A percentile compares a stretch with the other conserved stretches of the same genome.
These are phyloP conservation scores for Lobophora halterata DNA, from an alignment of 2,888 invertebrate genomes.

Conservation along the genomic window DNA sequence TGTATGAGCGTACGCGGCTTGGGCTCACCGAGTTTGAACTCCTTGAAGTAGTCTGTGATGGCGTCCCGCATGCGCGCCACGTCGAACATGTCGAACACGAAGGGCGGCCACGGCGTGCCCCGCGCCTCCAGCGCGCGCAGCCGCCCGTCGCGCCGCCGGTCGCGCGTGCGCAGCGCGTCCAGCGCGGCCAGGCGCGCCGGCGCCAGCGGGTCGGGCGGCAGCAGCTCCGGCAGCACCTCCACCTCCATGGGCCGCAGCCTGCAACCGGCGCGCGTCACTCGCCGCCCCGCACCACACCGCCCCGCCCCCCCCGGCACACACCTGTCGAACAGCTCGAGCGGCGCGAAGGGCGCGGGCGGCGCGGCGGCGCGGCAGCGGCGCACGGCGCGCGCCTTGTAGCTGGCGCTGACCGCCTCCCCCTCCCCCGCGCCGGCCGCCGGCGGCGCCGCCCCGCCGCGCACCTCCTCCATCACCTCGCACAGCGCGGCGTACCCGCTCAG, in stretches of 20 bases:
- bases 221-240: conserved; percentile 58
- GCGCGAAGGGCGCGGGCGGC: conserved; percentile 33
- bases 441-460: conserved; percentile 27
- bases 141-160: no score
- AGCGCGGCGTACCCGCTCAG: conserved; percentile 68
- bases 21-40: conserved; percentile 43
- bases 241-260: conserved; percentile 51
- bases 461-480: conserved; percentile 69
- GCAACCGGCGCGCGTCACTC: conserved; percentile 3
- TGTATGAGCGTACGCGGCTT: no score
- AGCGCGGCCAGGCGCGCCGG: conserved; percentile 48
- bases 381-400: conserved; percentile 64
- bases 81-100: conserved; percentile 67
- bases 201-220: conserved; percentile 46
- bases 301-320: no score
- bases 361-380: conserved; percentile 55
- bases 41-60: conserved; percentile 50
- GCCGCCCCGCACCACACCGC: no score
- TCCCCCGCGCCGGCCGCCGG: conserved; percentile 42
- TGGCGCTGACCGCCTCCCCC: conserved; percentile 30
- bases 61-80: conserved; percentile 50
- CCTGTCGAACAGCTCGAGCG: conserved; percentile 45
- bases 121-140: conserved; percentile 58
- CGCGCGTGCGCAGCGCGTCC: conserved; percentile 29
- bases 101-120: conserved; percentile 67